phyloP scores from a whole-genome alignment of 2,888 invertebrate species.

The Zelleria hepariella region DNA sequence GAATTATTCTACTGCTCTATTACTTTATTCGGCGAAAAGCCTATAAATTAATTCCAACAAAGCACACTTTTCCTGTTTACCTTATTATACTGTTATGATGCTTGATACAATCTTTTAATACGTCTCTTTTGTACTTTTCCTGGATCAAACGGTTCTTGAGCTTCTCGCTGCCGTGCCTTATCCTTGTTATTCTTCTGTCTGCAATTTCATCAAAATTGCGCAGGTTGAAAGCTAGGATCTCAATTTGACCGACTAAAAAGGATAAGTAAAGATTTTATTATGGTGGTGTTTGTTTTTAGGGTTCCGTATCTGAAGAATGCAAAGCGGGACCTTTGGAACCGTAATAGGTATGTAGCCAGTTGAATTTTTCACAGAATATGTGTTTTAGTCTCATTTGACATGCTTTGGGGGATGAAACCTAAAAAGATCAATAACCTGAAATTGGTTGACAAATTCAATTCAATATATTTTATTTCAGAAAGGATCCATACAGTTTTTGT shows the following conservation, averaged over 20 bases:
- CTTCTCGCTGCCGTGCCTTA: background rate
- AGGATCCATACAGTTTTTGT: too few relatives aligned
- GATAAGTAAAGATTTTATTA: too few relatives aligned
- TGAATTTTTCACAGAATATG: too few relatives aligned
- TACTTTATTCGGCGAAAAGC: background rate
- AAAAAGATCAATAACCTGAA: too few relatives aligned
- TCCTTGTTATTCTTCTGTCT: conserved; percentile 12
- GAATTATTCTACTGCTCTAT: background rate
- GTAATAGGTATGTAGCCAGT: too few relatives aligned
- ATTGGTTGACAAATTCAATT: too few relatives aligned
- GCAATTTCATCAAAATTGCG: conserved; percentile 49
- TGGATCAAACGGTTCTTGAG: conserved; percentile 1
- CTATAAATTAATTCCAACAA: background rate
- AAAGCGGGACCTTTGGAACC: too few relatives aligned
- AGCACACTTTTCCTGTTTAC: conserved; percentile 24
- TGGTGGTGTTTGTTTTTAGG: too few relatives aligned
- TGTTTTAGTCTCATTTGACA: too few relatives aligned
- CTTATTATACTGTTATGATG: conserved; percentile 60
- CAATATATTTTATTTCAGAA: too few relatives aligned
- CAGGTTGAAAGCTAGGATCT: conserved; percentile 56
- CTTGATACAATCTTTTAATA: conserved; percentile 51
- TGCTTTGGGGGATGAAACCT: too few relatives aligned
- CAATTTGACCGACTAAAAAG: conserved; percentile 64
- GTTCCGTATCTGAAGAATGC: too few relatives aligned
- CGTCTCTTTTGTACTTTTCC: conserved; percentile 26